Percentiles rank a stretch among this genome's conserved stretches.
Conservation (phyloP, 1,140 invertebrate genomes). For the Melitaea cinxia region DNA sequence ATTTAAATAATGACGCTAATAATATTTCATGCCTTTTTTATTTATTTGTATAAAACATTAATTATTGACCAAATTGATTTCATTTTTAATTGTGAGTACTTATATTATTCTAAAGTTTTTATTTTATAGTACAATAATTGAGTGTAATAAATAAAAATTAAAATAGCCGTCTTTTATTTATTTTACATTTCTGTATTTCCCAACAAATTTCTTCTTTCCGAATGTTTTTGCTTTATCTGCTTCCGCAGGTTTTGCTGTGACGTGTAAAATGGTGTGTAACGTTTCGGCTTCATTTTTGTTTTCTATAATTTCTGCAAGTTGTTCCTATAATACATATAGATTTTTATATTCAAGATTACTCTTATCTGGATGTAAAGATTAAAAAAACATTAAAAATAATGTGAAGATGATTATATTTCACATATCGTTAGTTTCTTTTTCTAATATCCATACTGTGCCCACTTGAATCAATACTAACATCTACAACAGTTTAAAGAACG, state of each 20-base stretch:
- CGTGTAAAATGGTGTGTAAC: constrained; percentile 84
- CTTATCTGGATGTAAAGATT: not conserved
- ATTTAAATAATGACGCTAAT: constrained; percentile 1
- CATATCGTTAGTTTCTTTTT: no score
- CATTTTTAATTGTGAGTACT: not conserved
- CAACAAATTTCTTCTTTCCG: constrained; percentile 59
- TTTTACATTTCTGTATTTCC: constrained; percentile 57
- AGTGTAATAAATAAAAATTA: constrained; percentile 25
- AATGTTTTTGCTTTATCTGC: constrained; percentile 58
- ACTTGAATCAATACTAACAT: no score
- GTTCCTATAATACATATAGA: constrained; percentile 78
- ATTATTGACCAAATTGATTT: not conserved
- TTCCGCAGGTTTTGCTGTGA: constrained; percentile 81
- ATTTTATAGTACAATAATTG: not conserved
- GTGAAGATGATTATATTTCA: no score
- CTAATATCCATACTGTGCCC: no score
- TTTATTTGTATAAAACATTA: constrained; percentile 23
- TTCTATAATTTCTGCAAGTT: constrained; percentile 85
- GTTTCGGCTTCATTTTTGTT: constrained; percentile 84
- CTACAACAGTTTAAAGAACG: no score
- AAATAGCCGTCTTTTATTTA: constrained; percentile 22
- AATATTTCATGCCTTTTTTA: not conserved
- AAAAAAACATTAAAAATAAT: not conserved
- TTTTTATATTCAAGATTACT: not conserved
- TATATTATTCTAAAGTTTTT: not conserved